These are phyloP conservation scores for Lasioglossum baleicum DNA, from an alignment of 1,140 invertebrate genomes.

Conservation along the genomic window DNA sequence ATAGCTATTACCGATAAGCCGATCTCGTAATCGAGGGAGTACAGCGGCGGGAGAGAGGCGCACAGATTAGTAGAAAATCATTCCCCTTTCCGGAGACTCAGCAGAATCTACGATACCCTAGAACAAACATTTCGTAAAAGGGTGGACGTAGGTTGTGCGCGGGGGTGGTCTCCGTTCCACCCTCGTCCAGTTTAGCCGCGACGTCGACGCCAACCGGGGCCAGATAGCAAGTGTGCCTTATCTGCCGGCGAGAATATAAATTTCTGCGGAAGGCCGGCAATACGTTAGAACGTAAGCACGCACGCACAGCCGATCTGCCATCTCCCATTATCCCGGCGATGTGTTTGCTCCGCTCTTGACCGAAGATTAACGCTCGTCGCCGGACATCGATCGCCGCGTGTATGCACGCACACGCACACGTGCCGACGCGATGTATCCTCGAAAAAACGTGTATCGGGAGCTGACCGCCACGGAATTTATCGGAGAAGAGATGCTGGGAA, in stretches of 20 bases:
- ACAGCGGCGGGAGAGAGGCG: neutral
- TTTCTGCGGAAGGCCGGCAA: slow-evolving; percentile 57
- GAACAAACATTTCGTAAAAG: slow-evolving; percentile 54
- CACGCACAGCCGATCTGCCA: slow-evolving; percentile 53
- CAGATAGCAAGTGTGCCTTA: slow-evolving; percentile 64
- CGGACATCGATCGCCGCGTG: slow-evolving; percentile 33
- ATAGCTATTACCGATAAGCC: slow-evolving; percentile 32
- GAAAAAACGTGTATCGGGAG: neutral
- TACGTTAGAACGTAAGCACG: slow-evolving; percentile 47
- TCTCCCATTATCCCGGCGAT: slow-evolving; percentile 57
- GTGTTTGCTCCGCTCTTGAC: slow-evolving; percentile 60
- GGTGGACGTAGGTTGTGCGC: neutral
- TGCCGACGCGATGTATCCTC: neutral
- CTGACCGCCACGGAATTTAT: neutral
- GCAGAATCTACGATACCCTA: slow-evolving; percentile 60
- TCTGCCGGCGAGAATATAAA: slow-evolving; percentile 65
- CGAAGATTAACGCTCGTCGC: slow-evolving; percentile 59
- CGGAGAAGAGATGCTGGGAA: no score
- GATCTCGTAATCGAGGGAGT: slow-evolving; percentile 35
- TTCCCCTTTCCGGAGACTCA: slow-evolving; percentile 55
- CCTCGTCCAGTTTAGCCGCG: slow-evolving; percentile 48
- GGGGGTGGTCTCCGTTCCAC: slow-evolving; percentile 6
- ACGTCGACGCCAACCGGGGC: slow-evolving; percentile 37
- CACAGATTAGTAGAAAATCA: slow-evolving; percentile 61
- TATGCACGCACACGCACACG: neutral